Percentiles rank a stretch among this genome's conserved stretches.
phyloP scores from a whole-genome alignment of 2,113 vertebrate genomes.

The Conger conger region DNA sequence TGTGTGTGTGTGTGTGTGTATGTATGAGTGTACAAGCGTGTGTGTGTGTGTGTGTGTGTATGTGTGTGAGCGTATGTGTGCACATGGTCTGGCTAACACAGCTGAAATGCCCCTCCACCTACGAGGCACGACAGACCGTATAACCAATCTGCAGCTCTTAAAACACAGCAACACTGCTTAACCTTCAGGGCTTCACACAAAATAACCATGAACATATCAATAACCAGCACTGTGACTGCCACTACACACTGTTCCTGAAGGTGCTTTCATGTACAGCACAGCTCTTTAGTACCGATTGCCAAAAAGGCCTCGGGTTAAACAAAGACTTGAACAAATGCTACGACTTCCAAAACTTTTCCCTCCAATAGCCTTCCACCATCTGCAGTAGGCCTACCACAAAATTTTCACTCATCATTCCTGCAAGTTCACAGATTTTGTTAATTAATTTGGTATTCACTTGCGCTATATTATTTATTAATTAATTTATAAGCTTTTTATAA shows the following conservation, averaged over 20 bases:
- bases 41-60: not conserved
- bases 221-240: not conserved
- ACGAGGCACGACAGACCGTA: not conserved
- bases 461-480: too few species aligned
- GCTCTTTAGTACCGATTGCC: not conserved
- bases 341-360: not conserved
- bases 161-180: not conserved
- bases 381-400: not conserved
- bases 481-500: too few species aligned
- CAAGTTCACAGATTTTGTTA: too few species aligned
- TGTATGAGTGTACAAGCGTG: not conserved
- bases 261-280: not conserved
- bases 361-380: not conserved
- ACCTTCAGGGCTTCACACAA: not conserved
- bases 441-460: too few species aligned
- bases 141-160: not conserved
- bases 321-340: not conserved
- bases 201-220: not conserved
- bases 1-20: not conserved
- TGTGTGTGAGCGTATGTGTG: not conserved
- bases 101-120: not conserved
- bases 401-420: too few species aligned
- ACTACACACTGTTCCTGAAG: not conserved
- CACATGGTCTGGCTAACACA: not conserved
- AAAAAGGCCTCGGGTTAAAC: not conserved